Conservation (phyloP, 2,888 invertebrate genomes). For the Spisula solida region DNA sequence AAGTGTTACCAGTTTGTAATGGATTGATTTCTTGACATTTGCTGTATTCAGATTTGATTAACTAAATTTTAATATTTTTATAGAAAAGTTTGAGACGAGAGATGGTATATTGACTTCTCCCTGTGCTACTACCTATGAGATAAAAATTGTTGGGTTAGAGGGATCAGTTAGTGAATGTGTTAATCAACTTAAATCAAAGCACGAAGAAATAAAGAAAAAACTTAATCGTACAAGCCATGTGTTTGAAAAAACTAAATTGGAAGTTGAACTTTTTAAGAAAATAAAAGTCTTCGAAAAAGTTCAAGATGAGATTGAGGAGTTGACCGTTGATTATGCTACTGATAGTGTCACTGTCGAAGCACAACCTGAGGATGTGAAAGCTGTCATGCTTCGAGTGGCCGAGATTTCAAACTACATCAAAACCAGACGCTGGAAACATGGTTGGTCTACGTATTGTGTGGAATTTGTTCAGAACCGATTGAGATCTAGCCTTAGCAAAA, state of each 20-base stretch:
- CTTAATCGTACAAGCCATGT: conserved; percentile 19
- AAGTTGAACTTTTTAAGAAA: conserved; percentile 21
- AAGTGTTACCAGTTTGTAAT: too few relatives aligned
- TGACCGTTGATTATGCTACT: conserved; percentile 23
- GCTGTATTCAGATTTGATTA: too few relatives aligned
- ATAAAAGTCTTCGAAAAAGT: conserved; percentile 24
- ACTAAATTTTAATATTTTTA: neutral
- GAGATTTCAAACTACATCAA: conserved; percentile 28
- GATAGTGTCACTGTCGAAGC: conserved; percentile 48
- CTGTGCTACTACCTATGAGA: neutral
- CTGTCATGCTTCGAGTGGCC: conserved; percentile 18
- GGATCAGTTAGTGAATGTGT: neutral
- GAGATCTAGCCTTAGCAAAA: conserved; percentile 17
- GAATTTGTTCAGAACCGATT: conserved; percentile 30
- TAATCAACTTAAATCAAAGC: conserved; percentile 20
- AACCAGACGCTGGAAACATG: conserved; percentile 23
- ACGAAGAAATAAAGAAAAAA: conserved; percentile 26
- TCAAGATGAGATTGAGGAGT: conserved; percentile 33
- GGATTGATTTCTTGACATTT: too few relatives aligned
- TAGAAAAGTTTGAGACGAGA: conserved; percentile 3
- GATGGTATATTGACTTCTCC: neutral
- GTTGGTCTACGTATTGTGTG: conserved; percentile 45
- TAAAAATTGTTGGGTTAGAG: conserved; percentile 25
- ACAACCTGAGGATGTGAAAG: conserved; percentile 50
- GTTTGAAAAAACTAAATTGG: neutral